Conservation (phyloP, 2,113 vertebrate genomes). For the Pongo pygmaeus region DNA sequence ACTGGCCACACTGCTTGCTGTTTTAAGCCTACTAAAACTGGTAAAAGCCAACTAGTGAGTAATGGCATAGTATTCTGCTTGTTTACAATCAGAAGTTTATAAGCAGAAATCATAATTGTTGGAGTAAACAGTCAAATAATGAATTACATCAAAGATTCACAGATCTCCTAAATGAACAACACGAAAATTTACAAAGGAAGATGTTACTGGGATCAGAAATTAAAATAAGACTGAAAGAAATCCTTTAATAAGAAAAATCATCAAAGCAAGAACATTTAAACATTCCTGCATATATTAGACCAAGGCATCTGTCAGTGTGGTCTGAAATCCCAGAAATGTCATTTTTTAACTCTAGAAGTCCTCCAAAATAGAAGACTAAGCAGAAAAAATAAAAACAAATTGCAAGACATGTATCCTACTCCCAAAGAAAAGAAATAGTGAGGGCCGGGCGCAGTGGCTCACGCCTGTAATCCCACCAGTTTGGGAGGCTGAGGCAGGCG, state of each 20-base stretch:
- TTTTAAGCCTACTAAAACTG: background rate
- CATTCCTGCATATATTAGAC: background rate
- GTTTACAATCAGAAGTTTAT: background rate
- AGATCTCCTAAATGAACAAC: background rate
- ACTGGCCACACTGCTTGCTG: background rate
- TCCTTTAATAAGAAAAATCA: slow-evolving; percentile 4
- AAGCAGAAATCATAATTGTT: background rate
- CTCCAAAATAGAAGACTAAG: background rate
- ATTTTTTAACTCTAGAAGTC: background rate
- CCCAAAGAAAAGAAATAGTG: background rate
- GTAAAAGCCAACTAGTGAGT: background rate
- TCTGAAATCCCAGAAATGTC: background rate
- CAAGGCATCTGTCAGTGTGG: background rate
- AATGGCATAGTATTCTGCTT: background rate
- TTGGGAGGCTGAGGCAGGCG: no score
- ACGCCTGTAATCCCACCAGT: no score
- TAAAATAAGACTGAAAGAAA: slow-evolving; percentile 4
- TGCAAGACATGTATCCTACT: background rate
- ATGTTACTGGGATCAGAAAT: background rate
- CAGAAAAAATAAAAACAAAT: background rate
- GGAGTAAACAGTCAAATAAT: background rate
- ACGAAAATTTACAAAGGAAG: background rate
- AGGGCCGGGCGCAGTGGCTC: no score
- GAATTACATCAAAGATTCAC: background rate
- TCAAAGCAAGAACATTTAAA: background rate